These are phyloP conservation scores for Rhopalosiphum nymphaeae DNA, from an alignment of 2,888 invertebrate species.

Conservation along the genomic window DNA sequence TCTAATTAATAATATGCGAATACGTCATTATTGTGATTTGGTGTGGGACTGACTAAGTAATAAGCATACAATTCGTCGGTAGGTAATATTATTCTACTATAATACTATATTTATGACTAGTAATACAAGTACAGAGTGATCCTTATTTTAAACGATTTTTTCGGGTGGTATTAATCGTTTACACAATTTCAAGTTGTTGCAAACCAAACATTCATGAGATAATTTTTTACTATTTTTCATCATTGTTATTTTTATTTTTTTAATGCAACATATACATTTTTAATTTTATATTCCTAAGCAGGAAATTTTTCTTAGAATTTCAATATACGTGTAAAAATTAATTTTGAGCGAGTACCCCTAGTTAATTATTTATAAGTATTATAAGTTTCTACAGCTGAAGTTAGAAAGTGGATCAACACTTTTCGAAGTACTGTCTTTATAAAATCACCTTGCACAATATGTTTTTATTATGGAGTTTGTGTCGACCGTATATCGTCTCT, in stretches of 20 bases:
- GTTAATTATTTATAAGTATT: neutral
- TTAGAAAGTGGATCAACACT: neutral
- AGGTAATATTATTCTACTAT: neutral
- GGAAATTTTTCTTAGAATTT: neutral
- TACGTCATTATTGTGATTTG: neutral
- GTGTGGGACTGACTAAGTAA: neutral
- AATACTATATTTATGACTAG: neutral
- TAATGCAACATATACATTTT: neutral
- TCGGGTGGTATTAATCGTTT: too few relatives aligned
- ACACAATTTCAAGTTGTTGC: neutral
- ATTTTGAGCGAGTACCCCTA: neutral
- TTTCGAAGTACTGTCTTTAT: neutral
- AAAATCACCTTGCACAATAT: neutral
- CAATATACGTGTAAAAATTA: neutral
- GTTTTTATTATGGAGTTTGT: neutral
- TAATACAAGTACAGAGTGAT: too few relatives aligned
- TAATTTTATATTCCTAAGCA: neutral
- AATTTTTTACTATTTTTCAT: neutral
- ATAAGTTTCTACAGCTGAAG: neutral
- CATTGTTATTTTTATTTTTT: neutral
- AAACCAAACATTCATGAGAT: neutral
- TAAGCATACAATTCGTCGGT: neutral
- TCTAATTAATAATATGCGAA: neutral
- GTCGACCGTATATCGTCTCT: neutral
- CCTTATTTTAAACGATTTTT: too few relatives aligned